A percentile compares a stretch with the other conserved stretches of the same genome.
These are phyloP conservation scores for Oncorhynchus mykiss DNA, from an alignment of 2,113 vertebrate genomes.

Conservation along the genomic window DNA sequence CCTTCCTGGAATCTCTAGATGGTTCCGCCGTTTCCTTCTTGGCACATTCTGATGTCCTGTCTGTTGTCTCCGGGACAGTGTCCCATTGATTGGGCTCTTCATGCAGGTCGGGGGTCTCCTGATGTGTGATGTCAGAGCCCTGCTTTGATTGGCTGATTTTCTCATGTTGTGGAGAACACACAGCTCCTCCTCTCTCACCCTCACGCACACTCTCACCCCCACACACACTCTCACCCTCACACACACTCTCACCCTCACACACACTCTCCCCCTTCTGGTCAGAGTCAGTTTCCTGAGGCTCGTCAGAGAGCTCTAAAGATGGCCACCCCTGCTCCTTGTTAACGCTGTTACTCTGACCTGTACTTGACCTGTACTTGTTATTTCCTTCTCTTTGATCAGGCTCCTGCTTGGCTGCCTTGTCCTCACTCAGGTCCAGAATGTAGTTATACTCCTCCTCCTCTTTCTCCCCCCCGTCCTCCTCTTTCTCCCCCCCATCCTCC, in stretches of 20 bases:
- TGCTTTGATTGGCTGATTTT: background rate
- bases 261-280: background rate
- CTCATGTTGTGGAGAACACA: background rate
- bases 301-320: constrained; percentile 15
- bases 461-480: constrained; percentile 45
- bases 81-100: constrained; percentile 10
- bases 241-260: background rate
- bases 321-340: constrained; percentile 20
- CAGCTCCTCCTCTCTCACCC: too few relatives aligned
- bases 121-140: background rate
- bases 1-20: background rate
- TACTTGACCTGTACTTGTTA: background rate
- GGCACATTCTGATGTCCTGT: background rate
- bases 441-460: constrained; percentile 66
- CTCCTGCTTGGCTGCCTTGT: constrained; percentile 43
- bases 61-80: background rate
- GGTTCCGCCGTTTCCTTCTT: constrained; percentile 10
- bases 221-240: background rate
- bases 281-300: background rate
- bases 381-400: constrained; percentile 20
- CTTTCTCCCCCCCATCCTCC: background rate
- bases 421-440: constrained; percentile 66
- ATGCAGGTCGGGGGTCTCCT: background rate
- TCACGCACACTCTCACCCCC: background rate
- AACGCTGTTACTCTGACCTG: background rate